Evolutionary conservation across 2,797 vertebrate genomes (phyloP), one percentile per base, ranked within the genome.

Genomic region (Borostomias antarcticus): DNA sequence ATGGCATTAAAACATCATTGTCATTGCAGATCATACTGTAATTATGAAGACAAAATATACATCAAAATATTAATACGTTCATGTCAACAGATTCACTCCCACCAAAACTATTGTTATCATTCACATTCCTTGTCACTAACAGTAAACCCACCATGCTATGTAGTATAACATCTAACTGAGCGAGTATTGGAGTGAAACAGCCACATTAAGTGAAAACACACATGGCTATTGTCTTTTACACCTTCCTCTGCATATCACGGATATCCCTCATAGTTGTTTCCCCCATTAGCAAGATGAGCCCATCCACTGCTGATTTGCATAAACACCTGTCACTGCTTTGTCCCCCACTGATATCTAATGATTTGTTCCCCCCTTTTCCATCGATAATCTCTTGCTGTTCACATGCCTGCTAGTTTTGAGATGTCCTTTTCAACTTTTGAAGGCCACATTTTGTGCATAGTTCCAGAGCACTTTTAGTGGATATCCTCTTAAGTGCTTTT

Each of bases 281-380:
- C 75, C 70, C 80, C 81, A 84, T 89, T 86, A 85, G 80, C 52
- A 80, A 84, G 83, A 85, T 82, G 79, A 88, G 88, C 85, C 76
- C 75, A 73, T 83, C 78, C 35, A 62, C 82, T 19, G 78, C 50
- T 75, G 68, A 90, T 90, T 89, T 89, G 82, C 88, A 90, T 90
- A 88, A 89, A 90, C 89, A 90, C 86, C 89, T 90, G 86, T 87
- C 88, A 86, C 80, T 86, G 82, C 83, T 86, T 89, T 86, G 85
- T 88, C 84, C 85, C 87, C 86, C 75, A 83, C 86, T 83, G 86
- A 81, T 88, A 85, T 79, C 86, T 81, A 86, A 87, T 88, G 82
- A 85, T 26, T 26, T 51, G 25, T 52, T 26, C 23, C 50, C 11
- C 84, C 86, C 85, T 85, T 85, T 84, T 83, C 81, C 80, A 56